Percentiles rank a stretch among this genome's conserved stretches.
phyloP scores from a whole-genome alignment of 2,888 invertebrate species.

The Melinopterus prodromus region DNA sequence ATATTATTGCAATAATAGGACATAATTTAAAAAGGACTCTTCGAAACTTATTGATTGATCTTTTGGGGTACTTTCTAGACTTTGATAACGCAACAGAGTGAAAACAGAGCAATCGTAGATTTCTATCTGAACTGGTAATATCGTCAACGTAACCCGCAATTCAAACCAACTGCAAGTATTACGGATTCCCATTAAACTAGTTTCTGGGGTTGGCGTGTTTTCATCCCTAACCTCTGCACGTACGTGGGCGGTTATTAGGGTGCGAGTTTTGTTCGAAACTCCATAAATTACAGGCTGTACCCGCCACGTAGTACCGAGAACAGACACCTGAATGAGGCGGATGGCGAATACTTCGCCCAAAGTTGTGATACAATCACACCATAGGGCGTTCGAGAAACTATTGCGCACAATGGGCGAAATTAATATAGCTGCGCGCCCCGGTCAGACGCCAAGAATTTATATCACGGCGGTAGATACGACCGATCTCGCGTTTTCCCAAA shows the following conservation, averaged over 20 bases:
- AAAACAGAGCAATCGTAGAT: neutral
- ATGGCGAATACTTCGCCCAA: conserved; percentile 13
- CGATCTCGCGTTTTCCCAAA: conserved; percentile 17
- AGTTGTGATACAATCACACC: conserved; percentile 16
- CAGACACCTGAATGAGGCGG: conserved; percentile 24
- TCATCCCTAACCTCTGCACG: conserved; percentile 8
- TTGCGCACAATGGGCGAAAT: conserved; percentile 34
- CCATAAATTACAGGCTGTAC: conserved; percentile 18
- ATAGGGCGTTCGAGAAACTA: conserved; percentile 12
- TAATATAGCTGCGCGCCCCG: conserved; percentile 33
- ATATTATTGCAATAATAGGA: too few relatives aligned
- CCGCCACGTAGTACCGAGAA: conserved; percentile 17
- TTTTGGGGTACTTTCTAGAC: too few relatives aligned
- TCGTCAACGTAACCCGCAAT: neutral
- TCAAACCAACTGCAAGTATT: neutral
- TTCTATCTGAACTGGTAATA: neutral
- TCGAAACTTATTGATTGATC: too few relatives aligned
- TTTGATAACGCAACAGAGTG: too few relatives aligned
- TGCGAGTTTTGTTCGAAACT: conserved; percentile 25
- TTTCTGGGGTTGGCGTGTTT: conserved; percentile 11
- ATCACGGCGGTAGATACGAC: conserved; percentile 22
- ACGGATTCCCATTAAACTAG: conserved; percentile 18
- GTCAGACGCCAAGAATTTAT: conserved; percentile 37
- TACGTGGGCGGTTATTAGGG: conserved; percentile 24
- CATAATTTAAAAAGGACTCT: too few relatives aligned